Evolutionary conservation across 1,140 invertebrate genomes (phyloP).

Genomic region (Bombus cullumanus): DNA sequence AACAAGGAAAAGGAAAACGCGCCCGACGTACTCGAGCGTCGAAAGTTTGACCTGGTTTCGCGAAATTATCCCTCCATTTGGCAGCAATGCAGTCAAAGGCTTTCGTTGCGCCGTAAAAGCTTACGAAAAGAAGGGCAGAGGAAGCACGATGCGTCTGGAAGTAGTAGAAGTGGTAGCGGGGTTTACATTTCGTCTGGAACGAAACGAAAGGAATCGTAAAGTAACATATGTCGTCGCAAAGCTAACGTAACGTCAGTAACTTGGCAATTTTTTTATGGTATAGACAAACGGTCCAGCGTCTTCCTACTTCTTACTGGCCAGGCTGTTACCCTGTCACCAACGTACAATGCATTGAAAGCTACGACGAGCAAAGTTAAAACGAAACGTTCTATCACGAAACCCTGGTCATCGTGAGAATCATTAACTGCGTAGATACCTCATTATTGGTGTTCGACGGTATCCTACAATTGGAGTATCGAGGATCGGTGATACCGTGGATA

Average conservation of each 20-base stretch:
- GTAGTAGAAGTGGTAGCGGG: neutral
- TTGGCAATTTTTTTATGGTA: constrained; percentile 3
- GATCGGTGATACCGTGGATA: neutral
- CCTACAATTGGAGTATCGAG: neutral
- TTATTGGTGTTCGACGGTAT: neutral
- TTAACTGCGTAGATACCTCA: neutral
- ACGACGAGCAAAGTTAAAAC: too few relatives aligned
- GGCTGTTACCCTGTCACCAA: neutral
- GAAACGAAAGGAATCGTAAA: constrained; percentile 29
- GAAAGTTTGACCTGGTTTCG: constrained; percentile 48
- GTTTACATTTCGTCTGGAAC: neutral
- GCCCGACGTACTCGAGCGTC: neutral
- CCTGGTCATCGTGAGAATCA: neutral
- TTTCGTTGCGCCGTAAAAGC: constrained; percentile 31
- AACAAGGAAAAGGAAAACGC: constrained; percentile 14
- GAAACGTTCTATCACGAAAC: neutral
- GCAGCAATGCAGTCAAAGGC: constrained; percentile 21
- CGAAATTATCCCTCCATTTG: constrained; percentile 52
- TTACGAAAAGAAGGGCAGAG: neutral
- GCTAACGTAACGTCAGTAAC: constrained; percentile 1
- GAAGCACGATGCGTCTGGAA: too few relatives aligned
- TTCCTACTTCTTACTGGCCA: neutral
- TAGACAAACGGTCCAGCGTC: neutral
- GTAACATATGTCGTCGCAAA: constrained; percentile 13
- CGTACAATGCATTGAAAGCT: neutral